Evolutionary conservation across 2,888 invertebrate genomes (phyloP), one percentile per base, ranked within the genome.

Genomic region (Thereva nobilitata): DNA sequence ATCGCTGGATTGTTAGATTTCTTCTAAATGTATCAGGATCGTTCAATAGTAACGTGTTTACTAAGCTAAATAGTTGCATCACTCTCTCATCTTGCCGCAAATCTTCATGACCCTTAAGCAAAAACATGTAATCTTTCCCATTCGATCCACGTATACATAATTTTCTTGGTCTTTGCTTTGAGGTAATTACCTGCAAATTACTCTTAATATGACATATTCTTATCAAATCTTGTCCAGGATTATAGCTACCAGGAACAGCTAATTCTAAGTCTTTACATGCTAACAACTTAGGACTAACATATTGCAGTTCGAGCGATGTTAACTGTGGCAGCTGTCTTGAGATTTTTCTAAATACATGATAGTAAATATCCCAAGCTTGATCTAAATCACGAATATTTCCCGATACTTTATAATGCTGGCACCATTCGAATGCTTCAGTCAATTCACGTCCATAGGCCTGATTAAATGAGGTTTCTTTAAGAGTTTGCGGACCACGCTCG

Each of bases 291-390:
- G 97, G 97, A 67, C 96, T 95, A 6, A 99, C 97, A 80, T 97
- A 97, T 77, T 97, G 96, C 74, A 96, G 83, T 81, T 95, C 95
- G 50, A 96, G 83, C 2, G 92, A 92, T 4, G 95, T 95, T 47
- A 95, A 82, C 78, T 93, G 93, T 3, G 97, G 95, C 72, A 99
- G 83, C 80, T 99, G 99, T 23, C 95, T 88, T 23, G 96, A 93
- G 78, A 99, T 98, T 73, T 96, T 88, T 38, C 97, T 87, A 83
- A 99, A 99, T 63, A 99, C 97, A 79, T 97, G 95, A 82, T 99
- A 99, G 82, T 99, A 99, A 44, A 97, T 85, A 79, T 99, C 98
- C 99, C 99, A 99, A 3, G 99, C 99, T 78, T 96, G 96, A 78
- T 96, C 97, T 71, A 99, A 82, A 76, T 99, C 98, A 72, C 95